Base-by-base conservation (phyloP, 2,797 vertebrate species). In the Xiphophorus birchmanni region DNA sequence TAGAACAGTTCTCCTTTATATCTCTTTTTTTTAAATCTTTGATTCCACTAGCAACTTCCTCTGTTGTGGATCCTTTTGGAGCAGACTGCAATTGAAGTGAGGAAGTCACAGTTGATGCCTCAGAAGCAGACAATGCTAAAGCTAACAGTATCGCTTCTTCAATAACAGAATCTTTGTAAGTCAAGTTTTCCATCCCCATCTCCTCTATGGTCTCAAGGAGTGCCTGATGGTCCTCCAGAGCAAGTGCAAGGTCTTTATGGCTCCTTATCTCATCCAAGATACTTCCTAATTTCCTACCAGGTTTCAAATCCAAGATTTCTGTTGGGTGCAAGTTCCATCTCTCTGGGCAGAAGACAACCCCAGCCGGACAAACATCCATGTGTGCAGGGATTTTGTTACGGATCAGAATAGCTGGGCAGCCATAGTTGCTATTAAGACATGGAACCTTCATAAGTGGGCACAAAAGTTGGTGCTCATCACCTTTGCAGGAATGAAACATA, bases 321-420 rank as follows among this genome's bases (percentile, higher is more conserved):
- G 99, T 95, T 0, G 98, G 97, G 97, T 98, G 99, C 83, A 98
- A 95, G 86, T 99, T 99, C 99, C 99, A 99, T 89, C 99, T 98
- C 98, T 99, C 99, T n/a, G 97, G 99, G 94, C 99, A 99, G 92
- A 97, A 98, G 21, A 99, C 97, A 69, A 99, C 97, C 44, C 98
- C 98, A 60, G 98, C 98, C 21, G 99, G 98, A 90, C 99, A 99
- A 81, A 96, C 92, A 89, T 98, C 97, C n/a, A 99, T 96, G 90
- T 99, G 98, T 58, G 98, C 96, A 67, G 96, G 96, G 86, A 99
- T 97, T 90, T 98, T 98, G 90, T 96, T 97, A 84, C 98, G 96
- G 40, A 96, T 91, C 90, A 99, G 86, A 73, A 91, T 92, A 88
- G 96, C 95, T 0, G 98, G 98, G 93, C 99, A 99, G 84, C 99